Percentiles rank a stretch among this genome's conserved stretches.
Evolutionary conservation across 2,888 invertebrate genomes (phyloP).

Genomic region (Drosophila emarginata): DNA sequence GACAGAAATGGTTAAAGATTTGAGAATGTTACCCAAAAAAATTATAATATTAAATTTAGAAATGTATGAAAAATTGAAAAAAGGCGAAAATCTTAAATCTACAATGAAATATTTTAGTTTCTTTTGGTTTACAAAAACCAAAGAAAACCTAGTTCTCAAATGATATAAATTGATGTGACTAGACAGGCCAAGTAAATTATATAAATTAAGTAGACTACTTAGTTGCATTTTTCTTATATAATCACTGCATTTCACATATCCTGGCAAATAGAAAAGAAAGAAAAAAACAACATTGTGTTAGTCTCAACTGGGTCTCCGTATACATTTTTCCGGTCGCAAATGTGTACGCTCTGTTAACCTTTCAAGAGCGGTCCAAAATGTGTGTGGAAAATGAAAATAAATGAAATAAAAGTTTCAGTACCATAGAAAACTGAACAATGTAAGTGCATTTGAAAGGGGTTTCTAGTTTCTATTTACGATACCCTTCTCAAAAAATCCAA

Average conservation of each 20-base stretch:
- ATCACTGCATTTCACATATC: neutral
- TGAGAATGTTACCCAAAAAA: neutral
- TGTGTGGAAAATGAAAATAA: constrained; percentile 23
- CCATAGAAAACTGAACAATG: constrained; percentile 1
- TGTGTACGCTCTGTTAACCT: constrained; percentile 53
- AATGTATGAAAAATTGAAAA: no score
- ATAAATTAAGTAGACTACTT: neutral
- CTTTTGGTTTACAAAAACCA: no score
- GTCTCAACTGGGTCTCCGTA: neutral
- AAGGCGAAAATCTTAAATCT: no score
- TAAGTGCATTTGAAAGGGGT: neutral
- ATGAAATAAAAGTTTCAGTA: constrained; percentile 26
- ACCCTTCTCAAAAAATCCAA: neutral
- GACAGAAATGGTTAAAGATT: neutral
- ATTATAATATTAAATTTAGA: neutral
- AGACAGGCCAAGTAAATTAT: neutral
- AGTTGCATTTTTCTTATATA: neutral
- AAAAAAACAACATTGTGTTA: constrained; percentile 22
- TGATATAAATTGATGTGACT: neutral
- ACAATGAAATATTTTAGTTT: no score
- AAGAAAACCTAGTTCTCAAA: no score
- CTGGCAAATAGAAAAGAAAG: no score
- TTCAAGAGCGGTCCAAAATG: constrained; percentile 40
- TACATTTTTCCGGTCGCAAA: constrained; percentile 23
- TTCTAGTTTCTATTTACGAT: neutral